Evolutionary conservation across 1,140 invertebrate species (phyloP), one percentile per base, ranked within the genome.

Genomic region (Drosophila ananassae): DNA sequence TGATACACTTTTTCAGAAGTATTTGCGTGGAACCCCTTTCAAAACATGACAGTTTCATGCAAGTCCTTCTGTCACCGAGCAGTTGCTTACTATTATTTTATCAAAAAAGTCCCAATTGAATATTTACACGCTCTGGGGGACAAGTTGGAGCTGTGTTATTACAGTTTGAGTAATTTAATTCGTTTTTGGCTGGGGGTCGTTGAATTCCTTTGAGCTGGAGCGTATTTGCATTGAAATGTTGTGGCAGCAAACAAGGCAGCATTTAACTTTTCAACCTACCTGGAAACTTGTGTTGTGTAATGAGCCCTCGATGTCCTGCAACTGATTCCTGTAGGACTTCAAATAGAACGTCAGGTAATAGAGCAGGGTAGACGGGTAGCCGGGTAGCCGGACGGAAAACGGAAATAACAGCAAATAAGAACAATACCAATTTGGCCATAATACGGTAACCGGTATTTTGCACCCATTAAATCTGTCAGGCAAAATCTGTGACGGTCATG

Each of bases 391-490:
- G 17, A 3, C 5, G 12, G 39, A 3, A 44, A 44, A 22, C 44
- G 44, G 44, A 47, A 47, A 47, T 47, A 47, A 47, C 44, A 47
- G 44, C 57, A 24, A 62, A 46, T 32, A 32, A 13, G 30, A 50
- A 58, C 50, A 61, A 73, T 60, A 73, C 47, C 50, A 82, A 78
- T 80, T 73, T 68, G 47, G 44, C 28, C 62, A 64, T 64, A 72
- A 64, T 76, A 78, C 67, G 59, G 66, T 73, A 66, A 61, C 53
- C 77, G 77, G 52, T 71, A 75, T 74, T 84, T 79, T 68, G 63
- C 59, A 77, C 69, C 74, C 77, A 81, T 80, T 87, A 75, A 80
- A 81, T 78, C 74, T 85, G 82, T 72, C 81, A 74, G 69, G 56
- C 64, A 22, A 47, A 76, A 30, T 44, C 39, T 44, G 12, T 44